Conservation (phyloP, 2,888 invertebrate genomes). For the Galerucella nymphaeae region DNA sequence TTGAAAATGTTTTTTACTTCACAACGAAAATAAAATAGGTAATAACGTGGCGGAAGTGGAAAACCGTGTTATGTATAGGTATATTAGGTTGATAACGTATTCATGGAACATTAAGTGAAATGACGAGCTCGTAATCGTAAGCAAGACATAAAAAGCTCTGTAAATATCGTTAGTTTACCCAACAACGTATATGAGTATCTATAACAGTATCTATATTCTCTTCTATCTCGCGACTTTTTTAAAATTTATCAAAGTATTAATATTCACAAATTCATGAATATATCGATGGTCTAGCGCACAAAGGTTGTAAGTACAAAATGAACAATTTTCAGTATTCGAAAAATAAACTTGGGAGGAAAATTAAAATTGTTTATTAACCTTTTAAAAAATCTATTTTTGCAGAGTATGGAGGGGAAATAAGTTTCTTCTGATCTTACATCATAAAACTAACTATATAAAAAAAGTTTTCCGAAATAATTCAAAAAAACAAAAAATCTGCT, state of each 20-base stretch:
- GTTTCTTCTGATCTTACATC: too few species aligned
- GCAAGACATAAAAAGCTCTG: conserved; percentile 60
- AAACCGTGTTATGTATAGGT: conserved; percentile 57
- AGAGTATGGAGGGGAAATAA: too few species aligned
- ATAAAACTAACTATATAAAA: too few species aligned
- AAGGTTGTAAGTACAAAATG: too few species aligned
- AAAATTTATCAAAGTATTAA: neutral
- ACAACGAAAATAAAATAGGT: conserved; percentile 28
- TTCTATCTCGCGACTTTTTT: conserved; percentile 16
- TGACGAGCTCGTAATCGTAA: conserved; percentile 61
- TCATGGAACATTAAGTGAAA: conserved; percentile 61
- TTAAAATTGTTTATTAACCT: too few species aligned
- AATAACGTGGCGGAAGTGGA: conserved; percentile 58
- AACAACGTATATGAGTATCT: conserved; percentile 44
- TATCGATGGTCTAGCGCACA: too few species aligned
- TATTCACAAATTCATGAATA: neutral
- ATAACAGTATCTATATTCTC: neutral
- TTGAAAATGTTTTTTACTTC: conserved; percentile 6
- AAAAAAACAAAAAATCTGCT: too few species aligned
- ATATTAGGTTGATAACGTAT: conserved; percentile 57
- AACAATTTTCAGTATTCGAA: too few species aligned
- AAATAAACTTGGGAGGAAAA: too few species aligned
- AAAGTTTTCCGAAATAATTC: too few species aligned
- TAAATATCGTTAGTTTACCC: conserved; percentile 59
- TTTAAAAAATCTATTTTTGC: too few species aligned